Base-by-base conservation (phyloP, 2,888 invertebrate genomes). In the Coleophora flavipennella region DNA sequence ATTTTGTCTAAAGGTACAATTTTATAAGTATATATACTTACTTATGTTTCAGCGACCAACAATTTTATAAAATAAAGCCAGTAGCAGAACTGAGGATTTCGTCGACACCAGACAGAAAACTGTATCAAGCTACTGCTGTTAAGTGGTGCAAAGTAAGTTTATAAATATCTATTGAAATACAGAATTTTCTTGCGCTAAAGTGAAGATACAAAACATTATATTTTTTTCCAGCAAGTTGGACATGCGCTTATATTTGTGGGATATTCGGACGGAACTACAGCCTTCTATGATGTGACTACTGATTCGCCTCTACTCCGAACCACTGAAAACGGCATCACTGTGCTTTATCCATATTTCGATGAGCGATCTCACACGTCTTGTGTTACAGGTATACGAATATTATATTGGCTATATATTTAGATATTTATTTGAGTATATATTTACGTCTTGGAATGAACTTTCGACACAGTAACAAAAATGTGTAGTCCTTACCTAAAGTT, bases 201-300 rank as follows among this genome's bases (percentile, higher is more conserved):
- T 20, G 20, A 20, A 20, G 3, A 20, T 20, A 20, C 20, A 4
- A 20, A 20, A 20, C 20, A 20, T 3, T 38, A 26, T 46, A 39
- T 39, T 43, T 42, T 75, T 77, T 75, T 77, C 20, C 54, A 88
- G 88, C 76, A 81, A 64, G 69, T 70, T 49, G 85, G 79, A 0
- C 88, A 88, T 52, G 69, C 71, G 8, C 68, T 77, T 27, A 67
- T 92, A 34, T 85, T 87, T n/a, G 91, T 89, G 1, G 91, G 91
- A 2, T 92, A 90, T 57, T 80, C 89, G 0, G 89, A 90, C 59
- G 92, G 92, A 1, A 77, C 88, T 26, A 84, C 88, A 2, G 90
- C 88, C 3, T 62, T 89, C n/a, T 92, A 87, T 77, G 85, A 92
- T 60, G 53, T 92, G 12, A 65, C 59, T 0, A 73, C 71, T 1